Base-by-base conservation (phyloP, 2,113 vertebrate genomes). In the Lepus europaeus region DNA sequence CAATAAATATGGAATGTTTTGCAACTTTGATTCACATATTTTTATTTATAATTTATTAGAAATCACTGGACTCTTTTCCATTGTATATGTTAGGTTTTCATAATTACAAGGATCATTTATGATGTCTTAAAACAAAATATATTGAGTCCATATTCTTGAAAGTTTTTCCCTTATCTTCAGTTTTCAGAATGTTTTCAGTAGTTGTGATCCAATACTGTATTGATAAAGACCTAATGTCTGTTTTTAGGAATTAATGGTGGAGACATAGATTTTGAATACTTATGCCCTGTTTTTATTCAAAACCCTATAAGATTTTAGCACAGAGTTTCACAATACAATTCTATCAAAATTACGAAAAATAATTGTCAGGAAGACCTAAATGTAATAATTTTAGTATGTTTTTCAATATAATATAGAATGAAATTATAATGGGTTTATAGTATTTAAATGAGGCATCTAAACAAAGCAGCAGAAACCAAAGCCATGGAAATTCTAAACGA, bases 1-100 rank as follows among this genome's bases (percentile, higher is more conserved):
- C 79, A 56, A 93, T 85, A 66, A 53, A 59, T 31, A 36, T 61
- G 0, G 77, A 88, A 89, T 95, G 14, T 16, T 27, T 2, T 95
- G 2, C 1, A 68, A 27, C 29, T 74, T 81, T 39, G 63, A 45
- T 66, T 93, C 25, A 86, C 1, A 23, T 0, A 63, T 27, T 94
- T 53, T 74, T 93, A 70, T 36, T 70, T 17, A 82, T 73, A 76
- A 73, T 76, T 93, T 39, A 81, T 53, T 91, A 19, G 86, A 90
- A 91, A 64, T 0, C 6, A 1, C 45, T 80, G 19, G 4, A 25
- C n/a, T 23, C 31, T 4, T 84, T 91, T 82, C 22, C 69, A 33
- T 80, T 88, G 13, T 16, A 72, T 51, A 7, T 22, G 9, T 23
- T 83, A 29, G 45, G 9, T 68, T 94, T 93, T 89, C 23, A 88